These are phyloP conservation scores for Zoanthus solanderi DNA, from an alignment of 92 coral and sea anemone genomes.

Conservation along the genomic window DNA sequence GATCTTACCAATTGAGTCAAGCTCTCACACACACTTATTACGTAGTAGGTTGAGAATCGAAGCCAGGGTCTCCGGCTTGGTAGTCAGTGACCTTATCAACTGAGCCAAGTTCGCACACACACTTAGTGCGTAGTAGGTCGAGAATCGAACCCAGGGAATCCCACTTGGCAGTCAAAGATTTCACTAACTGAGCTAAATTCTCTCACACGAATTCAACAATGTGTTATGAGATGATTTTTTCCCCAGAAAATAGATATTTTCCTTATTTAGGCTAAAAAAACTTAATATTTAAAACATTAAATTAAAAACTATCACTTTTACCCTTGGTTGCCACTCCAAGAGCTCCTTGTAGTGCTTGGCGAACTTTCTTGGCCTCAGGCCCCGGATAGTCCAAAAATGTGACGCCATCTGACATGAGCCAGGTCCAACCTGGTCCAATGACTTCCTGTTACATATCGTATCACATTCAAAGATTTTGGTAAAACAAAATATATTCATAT, in stretches of 20 bases:
- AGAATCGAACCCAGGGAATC: neutral
- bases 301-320: neutral
- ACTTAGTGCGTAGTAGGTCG: no score
- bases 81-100: no score
- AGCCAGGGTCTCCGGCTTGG: no score
- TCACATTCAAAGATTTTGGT: neutral
- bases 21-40: no score
- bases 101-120: no score
- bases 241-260: neutral
- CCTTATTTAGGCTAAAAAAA: neutral
- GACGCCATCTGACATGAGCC: slow-evolving; percentile 45
- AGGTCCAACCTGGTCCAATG: slow-evolving; percentile 41
- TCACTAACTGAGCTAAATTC: no score
- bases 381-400: slow-evolving; percentile 34
- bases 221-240: no score
- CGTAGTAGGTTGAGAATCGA: no score
- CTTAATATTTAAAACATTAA: no score
- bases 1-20: no score
- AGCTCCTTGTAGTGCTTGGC: slow-evolving; percentile 35
- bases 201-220: no score
- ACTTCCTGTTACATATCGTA: neutral
- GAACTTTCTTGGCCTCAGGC: slow-evolving; percentile 13
- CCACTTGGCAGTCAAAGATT: no score
- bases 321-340: slow-evolving; percentile 42
- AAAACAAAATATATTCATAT: neutral